phyloP scores from a whole-genome alignment of 2,797 vertebrate genomes.

The Onychomys arenicola region DNA sequence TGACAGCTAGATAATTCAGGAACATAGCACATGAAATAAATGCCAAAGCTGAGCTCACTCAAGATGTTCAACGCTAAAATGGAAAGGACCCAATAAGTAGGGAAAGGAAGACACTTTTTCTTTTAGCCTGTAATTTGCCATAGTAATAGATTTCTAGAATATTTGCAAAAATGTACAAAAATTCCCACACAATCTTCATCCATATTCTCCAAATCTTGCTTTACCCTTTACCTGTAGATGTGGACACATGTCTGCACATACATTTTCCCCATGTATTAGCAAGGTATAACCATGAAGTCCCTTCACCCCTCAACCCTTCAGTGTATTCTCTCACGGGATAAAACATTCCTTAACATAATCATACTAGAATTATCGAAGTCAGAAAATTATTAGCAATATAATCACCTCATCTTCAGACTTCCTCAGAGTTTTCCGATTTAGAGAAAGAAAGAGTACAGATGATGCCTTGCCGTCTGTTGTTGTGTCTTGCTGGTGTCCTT shows the following conservation, averaged over 20 bases:
- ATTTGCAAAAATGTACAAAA: not conserved
- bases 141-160: not conserved
- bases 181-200: not conserved
- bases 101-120: not conserved
- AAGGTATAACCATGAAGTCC: not conserved
- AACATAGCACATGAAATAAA: not conserved
- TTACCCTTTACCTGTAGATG: not conserved
- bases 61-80: not conserved
- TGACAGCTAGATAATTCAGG: not conserved
- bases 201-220: constrained; percentile 23
- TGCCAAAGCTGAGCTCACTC: not conserved
- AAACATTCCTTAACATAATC: not conserved
- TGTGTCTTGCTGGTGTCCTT: not conserved
- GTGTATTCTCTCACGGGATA: not conserved
- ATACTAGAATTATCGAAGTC: not conserved
- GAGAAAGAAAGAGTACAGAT: not conserved
- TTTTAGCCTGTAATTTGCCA: not conserved
- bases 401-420: not conserved
- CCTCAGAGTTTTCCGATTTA: not conserved
- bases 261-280: not conserved
- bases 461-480: not conserved
- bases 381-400: not conserved
- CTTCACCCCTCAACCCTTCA: not conserved
- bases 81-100: not conserved
- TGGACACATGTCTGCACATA: not conserved